These are phyloP conservation scores for Elegia similella DNA, from an alignment of 2,888 invertebrate genomes.

Conservation along the genomic window DNA sequence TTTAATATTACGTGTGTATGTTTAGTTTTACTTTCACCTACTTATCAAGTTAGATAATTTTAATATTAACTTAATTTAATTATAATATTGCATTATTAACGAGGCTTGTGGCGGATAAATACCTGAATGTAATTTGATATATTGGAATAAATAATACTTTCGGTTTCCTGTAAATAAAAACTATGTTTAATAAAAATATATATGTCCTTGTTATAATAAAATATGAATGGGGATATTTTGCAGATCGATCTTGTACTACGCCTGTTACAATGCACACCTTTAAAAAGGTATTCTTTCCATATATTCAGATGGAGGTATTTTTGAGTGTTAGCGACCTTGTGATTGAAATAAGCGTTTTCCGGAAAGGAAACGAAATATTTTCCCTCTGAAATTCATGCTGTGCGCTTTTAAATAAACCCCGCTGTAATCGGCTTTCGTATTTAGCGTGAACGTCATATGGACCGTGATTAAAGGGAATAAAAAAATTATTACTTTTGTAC, in stretches of 20 bases:
- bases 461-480: background rate
- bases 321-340: constrained; percentile 6
- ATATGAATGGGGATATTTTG: background rate
- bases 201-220: too few relatives aligned
- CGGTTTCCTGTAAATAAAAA: too few relatives aligned
- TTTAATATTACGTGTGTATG: too few relatives aligned
- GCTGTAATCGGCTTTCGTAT: constrained; percentile 3
- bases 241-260: background rate
- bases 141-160: too few relatives aligned
- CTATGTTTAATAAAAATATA: too few relatives aligned
- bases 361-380: background rate
- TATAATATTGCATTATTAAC: too few relatives aligned
- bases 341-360: constrained; percentile 6
- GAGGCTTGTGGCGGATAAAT: too few relatives aligned
- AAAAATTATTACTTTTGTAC: background rate
- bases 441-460: background rate
- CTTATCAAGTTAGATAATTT: too few relatives aligned
- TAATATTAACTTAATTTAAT: too few relatives aligned
- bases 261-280: background rate
- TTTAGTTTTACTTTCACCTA: too few relatives aligned
- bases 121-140: too few relatives aligned
- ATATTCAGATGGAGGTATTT: constrained; percentile 5
- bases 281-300: constrained; percentile 3
- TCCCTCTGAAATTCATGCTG: background rate
- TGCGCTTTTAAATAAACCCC: background rate